Evolutionary conservation across 2,888 invertebrate genomes (phyloP).

Genomic region (Flabesymbios commensalis): DNA sequence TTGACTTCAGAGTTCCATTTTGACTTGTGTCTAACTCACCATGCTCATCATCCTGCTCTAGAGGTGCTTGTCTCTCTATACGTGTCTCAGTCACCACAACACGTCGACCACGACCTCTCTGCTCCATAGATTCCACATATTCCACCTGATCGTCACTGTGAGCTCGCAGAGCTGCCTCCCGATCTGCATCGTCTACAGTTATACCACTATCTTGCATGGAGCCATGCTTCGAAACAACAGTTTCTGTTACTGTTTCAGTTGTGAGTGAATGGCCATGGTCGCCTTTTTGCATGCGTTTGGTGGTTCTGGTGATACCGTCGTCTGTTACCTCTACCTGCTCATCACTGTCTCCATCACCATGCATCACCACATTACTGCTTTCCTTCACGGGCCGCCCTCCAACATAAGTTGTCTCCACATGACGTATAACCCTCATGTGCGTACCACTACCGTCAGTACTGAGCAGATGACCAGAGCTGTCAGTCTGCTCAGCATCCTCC

Average conservation of each 20-base stretch:
- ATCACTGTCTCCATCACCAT: too few relatives aligned
- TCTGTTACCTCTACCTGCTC: too few relatives aligned
- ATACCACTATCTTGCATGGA: too few relatives aligned
- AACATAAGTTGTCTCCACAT: slow-evolving; percentile 13
- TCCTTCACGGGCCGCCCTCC: slow-evolving; percentile 12
- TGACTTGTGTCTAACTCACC: not conserved
- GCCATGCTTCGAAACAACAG: too few relatives aligned
- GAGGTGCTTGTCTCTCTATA: not conserved
- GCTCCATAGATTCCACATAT: not conserved
- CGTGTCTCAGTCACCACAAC: slow-evolving; percentile 8
- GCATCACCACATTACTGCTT: slow-evolving; percentile 12
- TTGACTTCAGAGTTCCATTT: slow-evolving; percentile 10
- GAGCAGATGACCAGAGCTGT: too few relatives aligned
- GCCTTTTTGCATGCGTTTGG: too few relatives aligned
- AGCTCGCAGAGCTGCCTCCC: too few relatives aligned
- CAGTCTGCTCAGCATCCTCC: too few relatives aligned
- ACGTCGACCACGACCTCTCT: not conserved
- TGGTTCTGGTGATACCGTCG: too few relatives aligned
- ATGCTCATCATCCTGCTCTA: not conserved
- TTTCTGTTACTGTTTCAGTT: too few relatives aligned
- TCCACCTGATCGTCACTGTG: not conserved
- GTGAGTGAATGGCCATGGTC: too few relatives aligned
- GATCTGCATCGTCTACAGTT: too few relatives aligned
- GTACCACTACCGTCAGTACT: slow-evolving; percentile 8
- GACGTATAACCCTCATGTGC: slow-evolving; percentile 13